These are phyloP conservation scores for Oreotragus oreotragus DNA, from an alignment of 2,113 vertebrate genomes.

Conservation along the genomic window DNA sequence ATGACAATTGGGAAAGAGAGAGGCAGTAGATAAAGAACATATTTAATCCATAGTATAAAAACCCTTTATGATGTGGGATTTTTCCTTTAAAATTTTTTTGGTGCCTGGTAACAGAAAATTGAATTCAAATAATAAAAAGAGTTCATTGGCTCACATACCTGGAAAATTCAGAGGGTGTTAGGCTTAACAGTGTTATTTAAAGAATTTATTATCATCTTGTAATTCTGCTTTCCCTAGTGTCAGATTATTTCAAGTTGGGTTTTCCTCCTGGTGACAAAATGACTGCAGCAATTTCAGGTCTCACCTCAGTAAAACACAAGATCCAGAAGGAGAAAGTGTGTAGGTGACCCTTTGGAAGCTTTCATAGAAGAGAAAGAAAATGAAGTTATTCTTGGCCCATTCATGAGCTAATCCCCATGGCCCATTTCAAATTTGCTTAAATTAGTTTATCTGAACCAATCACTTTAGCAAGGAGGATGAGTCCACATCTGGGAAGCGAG, in stretches of 20 bases:
- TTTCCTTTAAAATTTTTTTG: neutral
- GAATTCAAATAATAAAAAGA: neutral
- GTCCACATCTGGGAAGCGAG: neutral
- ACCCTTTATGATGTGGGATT: neutral
- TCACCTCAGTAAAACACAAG: neutral
- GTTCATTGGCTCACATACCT: neutral
- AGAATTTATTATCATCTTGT: neutral
- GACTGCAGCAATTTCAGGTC: neutral
- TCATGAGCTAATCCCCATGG: neutral
- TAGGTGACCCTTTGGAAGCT: neutral
- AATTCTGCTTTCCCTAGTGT: neutral
- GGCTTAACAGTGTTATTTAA: neutral
- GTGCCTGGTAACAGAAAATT: neutral
- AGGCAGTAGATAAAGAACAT: neutral
- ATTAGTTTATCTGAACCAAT: neutral
- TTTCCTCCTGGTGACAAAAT: neutral
- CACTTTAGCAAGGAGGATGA: neutral
- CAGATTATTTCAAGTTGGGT: conserved; percentile 1
- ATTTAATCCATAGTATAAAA: neutral
- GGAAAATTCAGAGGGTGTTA: neutral
- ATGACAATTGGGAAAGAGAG: neutral
- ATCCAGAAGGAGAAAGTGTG: neutral
- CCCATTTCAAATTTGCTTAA: neutral
- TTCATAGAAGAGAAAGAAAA: neutral
- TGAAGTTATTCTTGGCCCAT: neutral